These are phyloP conservation scores for Gibbula magus DNA, from an alignment of 2,888 invertebrate species.

Conservation along the genomic window DNA sequence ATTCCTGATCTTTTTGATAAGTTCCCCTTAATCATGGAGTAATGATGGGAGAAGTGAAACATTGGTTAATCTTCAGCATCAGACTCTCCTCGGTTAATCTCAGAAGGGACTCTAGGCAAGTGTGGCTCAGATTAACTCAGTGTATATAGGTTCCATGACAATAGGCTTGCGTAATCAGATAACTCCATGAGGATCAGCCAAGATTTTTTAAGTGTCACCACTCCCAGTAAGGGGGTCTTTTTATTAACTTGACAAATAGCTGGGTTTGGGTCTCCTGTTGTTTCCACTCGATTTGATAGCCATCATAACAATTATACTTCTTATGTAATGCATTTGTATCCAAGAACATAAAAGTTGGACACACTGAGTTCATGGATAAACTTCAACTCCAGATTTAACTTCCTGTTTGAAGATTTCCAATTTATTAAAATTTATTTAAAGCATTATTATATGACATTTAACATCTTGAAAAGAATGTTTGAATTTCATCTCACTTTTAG, in stretches of 20 bases:
- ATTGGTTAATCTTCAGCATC: not conserved
- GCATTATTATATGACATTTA: too few relatives aligned
- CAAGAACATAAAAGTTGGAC: too few relatives aligned
- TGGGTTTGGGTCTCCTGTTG: not conserved
- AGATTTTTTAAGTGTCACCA: conserved; percentile 2
- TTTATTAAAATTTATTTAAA: too few relatives aligned
- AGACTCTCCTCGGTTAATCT: not conserved
- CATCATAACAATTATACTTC: too few relatives aligned
- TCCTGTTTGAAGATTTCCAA: too few relatives aligned
- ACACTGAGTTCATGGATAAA: too few relatives aligned
- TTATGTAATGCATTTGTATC: too few relatives aligned
- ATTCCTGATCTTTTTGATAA: not conserved
- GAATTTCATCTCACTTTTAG: too few relatives aligned
- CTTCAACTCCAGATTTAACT: too few relatives aligned
- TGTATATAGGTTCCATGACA: not conserved
- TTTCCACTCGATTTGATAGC: not conserved
- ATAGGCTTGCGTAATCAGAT: not conserved
- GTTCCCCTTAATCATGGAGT: not conserved
- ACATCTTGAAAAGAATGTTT: too few relatives aligned
- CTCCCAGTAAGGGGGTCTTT: not conserved
- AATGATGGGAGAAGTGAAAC: conserved; percentile 3
- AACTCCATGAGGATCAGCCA: not conserved
- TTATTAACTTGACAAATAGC: not conserved
- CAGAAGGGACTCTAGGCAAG: not conserved
- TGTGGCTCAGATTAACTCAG: not conserved